A percentile compares a stretch with the other conserved stretches of the same genome.
Conservation (phyloP, 2,888 invertebrate genomes). For the Epicampocera succincta region DNA sequence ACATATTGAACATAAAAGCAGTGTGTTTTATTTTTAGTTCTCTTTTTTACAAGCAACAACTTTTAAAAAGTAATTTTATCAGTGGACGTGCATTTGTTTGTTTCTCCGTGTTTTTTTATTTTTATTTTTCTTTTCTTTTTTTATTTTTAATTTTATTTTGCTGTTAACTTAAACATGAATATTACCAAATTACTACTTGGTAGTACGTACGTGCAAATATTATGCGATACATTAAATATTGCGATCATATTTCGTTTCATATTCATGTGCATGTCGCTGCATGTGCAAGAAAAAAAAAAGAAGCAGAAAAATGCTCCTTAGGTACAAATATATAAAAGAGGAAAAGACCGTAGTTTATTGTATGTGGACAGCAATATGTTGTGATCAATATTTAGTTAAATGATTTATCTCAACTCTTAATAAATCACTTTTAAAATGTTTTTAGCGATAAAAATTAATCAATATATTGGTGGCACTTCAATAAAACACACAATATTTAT, state of each 20-base stretch:
- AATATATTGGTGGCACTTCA: conserved; percentile 75
- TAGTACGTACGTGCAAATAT: conserved; percentile 55
- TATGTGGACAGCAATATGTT: conserved; percentile 69
- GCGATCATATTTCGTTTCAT: conserved; percentile 56
- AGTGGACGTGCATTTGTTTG: conserved; percentile 31
- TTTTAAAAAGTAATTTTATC: conserved; percentile 47
- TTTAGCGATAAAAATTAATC: conserved; percentile 77
- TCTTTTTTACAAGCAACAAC: conserved; percentile 28
- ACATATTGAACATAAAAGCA: neutral
- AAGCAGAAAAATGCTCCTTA: neutral
- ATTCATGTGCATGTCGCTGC: conserved; percentile 45
- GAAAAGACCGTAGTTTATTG: conserved; percentile 37
- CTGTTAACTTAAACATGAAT: conserved; percentile 60
- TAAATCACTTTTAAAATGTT: conserved; percentile 78
- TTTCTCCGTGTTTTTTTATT: conserved; percentile 22
- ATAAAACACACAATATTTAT: conserved; percentile 73
- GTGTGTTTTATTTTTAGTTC: conserved; percentile 23
- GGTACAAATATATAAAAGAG: conserved; percentile 1
- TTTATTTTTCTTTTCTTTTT: conserved; percentile 13
- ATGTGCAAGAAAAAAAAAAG: conserved; percentile 4
- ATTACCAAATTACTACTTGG: conserved; percentile 69
- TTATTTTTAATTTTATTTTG: conserved; percentile 29
- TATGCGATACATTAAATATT: conserved; percentile 46
- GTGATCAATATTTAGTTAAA: conserved; percentile 72
- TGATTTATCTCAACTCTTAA: conserved; percentile 79